Evolutionary conservation across 1,140 invertebrate genomes (phyloP), one percentile per base, ranked within the genome.

Genomic region (Zaprionus camerounensis): DNA sequence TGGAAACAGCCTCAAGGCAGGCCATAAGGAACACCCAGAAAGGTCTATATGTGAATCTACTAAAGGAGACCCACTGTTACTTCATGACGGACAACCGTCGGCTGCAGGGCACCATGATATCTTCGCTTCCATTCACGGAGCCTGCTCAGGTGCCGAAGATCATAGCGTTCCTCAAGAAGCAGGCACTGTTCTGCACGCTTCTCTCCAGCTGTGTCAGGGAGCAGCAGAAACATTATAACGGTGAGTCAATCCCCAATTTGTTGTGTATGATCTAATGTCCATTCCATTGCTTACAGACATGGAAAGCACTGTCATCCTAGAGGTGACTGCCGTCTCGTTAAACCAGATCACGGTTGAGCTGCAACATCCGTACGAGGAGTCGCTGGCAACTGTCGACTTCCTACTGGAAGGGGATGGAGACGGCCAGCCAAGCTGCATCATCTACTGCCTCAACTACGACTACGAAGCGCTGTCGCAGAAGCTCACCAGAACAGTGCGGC

Each of bases 1-100:
- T 92, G 5, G 82, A 91, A 49, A 91, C 82, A 0, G 87, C 84
- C 0, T 90, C 91, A 0, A 82, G 79, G n/a, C 80, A 91, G 20
- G 64, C 75, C 5, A 76, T 91, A 6, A 84, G 63, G 28, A 84
- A 72, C 31, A 76, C 80, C 1, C 79, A 91, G 57, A 91, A 86
- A 31, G 92, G 92, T 0, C 59, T 93, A 0, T 95, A 94, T 67
- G 94, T 98, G 95, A 96, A 96, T 56, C 93, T 99, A 31, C 97
- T 97, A 0, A 98, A 98, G 91, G 98, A 99, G 88, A 96, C 96
- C 38, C 98, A 99, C 92, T 98, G 97, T 91, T 99, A 99, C 92
- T 98, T 98, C 92, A 95, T 99, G 93, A 98, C 97, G 4, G 96
- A 98, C 88, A 95, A 95, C 70, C 95, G 95, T 75, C 95, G 95